phyloP scores from a whole-genome alignment of 2,888 invertebrate genomes.

The Drosophila tripunctata region DNA sequence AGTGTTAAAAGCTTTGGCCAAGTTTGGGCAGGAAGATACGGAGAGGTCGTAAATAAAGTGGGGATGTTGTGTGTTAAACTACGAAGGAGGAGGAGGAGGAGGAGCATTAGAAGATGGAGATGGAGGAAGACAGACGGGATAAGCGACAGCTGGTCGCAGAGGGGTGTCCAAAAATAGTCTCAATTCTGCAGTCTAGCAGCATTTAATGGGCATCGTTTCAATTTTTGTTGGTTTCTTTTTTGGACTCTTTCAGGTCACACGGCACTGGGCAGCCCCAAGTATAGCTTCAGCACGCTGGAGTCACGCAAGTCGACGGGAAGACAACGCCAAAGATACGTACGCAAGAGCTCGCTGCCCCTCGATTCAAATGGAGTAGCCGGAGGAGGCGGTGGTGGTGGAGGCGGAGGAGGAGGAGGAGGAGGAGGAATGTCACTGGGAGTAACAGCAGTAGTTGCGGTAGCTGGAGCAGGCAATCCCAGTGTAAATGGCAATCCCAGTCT shows the following conservation, averaged over 20 bases:
- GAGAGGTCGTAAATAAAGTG: constrained; percentile 16
- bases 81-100: background rate
- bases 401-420: constrained; percentile 9
- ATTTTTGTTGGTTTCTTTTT: background rate
- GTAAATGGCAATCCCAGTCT: constrained; percentile 49
- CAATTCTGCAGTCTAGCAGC: background rate
- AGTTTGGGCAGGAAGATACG: constrained; percentile 40
- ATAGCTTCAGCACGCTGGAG: constrained; percentile 86
- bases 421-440: too few species aligned
- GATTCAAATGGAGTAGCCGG: constrained; percentile 61
- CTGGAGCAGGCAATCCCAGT: constrained; percentile 61
- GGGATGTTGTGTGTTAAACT: constrained; percentile 10
- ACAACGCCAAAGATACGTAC: constrained; percentile 83
- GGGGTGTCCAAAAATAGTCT: constrained; percentile 44
- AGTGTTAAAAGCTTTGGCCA: constrained; percentile 56
- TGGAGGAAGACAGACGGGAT: background rate
- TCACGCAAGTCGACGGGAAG: constrained; percentile 84
- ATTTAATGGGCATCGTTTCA: constrained; percentile 14
- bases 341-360: constrained; percentile 85
- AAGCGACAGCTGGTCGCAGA: constrained; percentile 50
- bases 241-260: constrained; percentile 74
- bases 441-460: constrained; percentile 56
- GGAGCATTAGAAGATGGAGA: background rate
- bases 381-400: constrained; percentile 40
- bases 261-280: constrained; percentile 85